Evolutionary conservation across 2,797 vertebrate species (phyloP).

Genomic region (Sylvia borin): DNA sequence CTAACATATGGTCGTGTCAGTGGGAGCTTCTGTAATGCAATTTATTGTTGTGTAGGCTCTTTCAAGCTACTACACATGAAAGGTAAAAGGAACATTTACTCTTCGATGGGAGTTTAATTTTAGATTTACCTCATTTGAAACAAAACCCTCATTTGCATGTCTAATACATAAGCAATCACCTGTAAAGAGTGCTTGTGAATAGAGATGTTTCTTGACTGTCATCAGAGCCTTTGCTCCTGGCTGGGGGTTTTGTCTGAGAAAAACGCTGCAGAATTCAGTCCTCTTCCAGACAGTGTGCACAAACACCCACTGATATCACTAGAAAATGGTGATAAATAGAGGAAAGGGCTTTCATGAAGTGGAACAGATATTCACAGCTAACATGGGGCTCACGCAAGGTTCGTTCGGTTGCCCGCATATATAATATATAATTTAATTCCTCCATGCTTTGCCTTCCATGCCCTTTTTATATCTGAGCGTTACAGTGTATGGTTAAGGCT

Average conservation of each 20-base stretch:
- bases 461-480: constrained; percentile 8
- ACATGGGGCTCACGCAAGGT: neutral
- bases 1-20: constrained; percentile 63
- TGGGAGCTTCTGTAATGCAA: constrained; percentile 70
- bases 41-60: constrained; percentile 58
- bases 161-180: constrained; percentile 40
- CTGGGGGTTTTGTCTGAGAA: neutral
- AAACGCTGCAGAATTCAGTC: neutral
- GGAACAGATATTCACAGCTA: constrained; percentile 30
- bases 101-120: constrained; percentile 59
- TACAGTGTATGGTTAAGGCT: constrained; percentile 25
- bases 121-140: constrained; percentile 59
- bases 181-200: constrained; percentile 38
- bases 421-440: constrained; percentile 48
- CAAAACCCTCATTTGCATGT: constrained; percentile 34
- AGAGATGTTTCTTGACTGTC: neutral
- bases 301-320: neutral
- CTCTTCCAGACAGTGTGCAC: neutral
- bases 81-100: constrained; percentile 45
- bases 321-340: neutral
- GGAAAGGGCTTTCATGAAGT: constrained; percentile 39
- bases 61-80: constrained; percentile 67
- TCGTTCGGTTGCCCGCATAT: neutral
- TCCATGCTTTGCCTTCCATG: neutral
- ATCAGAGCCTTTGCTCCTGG: constrained; percentile 15